Percentiles rank a stretch among this genome's conserved stretches.
phyloP scores from a whole-genome alignment of 2,888 invertebrate genomes.

The Hermaeophaga mercurialis region DNA sequence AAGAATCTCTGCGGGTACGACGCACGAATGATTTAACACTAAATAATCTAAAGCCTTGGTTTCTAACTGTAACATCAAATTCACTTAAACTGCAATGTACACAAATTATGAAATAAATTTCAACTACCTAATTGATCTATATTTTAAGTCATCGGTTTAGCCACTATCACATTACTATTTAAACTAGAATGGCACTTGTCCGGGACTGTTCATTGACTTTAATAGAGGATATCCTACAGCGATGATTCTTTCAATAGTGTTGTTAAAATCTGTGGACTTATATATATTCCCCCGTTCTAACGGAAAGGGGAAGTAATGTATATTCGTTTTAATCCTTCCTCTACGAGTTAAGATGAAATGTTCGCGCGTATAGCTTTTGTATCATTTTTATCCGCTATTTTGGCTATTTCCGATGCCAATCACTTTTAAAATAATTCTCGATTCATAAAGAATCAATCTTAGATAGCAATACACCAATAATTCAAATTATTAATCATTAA shows the following conservation, averaged over 20 bases:
- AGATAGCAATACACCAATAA: no score
- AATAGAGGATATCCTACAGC: conserved; percentile 37
- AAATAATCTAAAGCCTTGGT: not conserved
- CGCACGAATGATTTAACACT: not conserved
- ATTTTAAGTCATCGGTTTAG: conserved; percentile 26
- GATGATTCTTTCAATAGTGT: conserved; percentile 34
- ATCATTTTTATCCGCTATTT: no score
- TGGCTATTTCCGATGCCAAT: no score
- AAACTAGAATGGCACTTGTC: conserved; percentile 29
- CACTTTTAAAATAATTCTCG: no score
- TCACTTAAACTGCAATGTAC: conserved; percentile 24
- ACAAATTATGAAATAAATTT: conserved; percentile 27
- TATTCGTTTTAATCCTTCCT: conserved; percentile 33
- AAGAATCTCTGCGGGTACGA: no score
- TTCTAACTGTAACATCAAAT: not conserved
- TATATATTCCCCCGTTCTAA: conserved; percentile 35
- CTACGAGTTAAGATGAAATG: conserved; percentile 9
- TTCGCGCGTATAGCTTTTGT: not conserved
- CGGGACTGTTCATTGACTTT: conserved; percentile 36
- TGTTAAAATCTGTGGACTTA: conserved; percentile 34
- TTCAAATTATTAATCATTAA: no score
- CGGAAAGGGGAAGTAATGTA: conserved; percentile 35
- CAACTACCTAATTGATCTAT: conserved; percentile 23
- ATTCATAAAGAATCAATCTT: no score
- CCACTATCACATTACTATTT: conserved; percentile 32